Evolutionary conservation across 2,113 vertebrate species (phyloP).

Genomic region (Motacilla alba): DNA sequence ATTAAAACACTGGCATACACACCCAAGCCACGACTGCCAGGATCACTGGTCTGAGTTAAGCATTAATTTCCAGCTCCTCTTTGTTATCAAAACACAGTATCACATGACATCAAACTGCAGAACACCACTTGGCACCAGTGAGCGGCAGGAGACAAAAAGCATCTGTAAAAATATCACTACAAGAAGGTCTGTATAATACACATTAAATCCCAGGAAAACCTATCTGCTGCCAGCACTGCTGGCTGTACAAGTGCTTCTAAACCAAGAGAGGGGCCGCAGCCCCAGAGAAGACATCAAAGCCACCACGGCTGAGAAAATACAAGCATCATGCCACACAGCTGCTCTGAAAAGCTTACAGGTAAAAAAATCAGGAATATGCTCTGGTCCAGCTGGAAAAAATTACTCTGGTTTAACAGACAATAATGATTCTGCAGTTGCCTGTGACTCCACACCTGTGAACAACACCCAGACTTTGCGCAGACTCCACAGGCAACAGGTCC

Average conservation of each 20-base stretch:
- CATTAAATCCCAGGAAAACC: neutral
- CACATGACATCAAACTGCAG: neutral
- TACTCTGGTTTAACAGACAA: neutral
- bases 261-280: neutral
- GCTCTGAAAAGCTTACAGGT: neutral
- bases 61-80: constrained; percentile 28
- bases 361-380: neutral
- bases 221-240: neutral
- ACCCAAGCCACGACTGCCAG: neutral
- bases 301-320: neutral
- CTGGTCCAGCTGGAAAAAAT: neutral
- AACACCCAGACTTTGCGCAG: neutral
- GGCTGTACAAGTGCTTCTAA: neutral
- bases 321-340: rapidly evolving
- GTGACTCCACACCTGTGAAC: neutral
- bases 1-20: neutral
- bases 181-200: neutral
- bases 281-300: neutral
- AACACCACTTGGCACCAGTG: neutral
- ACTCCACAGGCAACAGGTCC: neutral
- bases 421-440: neutral
- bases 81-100: constrained; percentile 1
- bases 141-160: neutral
- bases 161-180: neutral
- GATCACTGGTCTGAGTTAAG: neutral